Conservation (phyloP, 2,888 invertebrate genomes). For the Panzeria rudis region DNA sequence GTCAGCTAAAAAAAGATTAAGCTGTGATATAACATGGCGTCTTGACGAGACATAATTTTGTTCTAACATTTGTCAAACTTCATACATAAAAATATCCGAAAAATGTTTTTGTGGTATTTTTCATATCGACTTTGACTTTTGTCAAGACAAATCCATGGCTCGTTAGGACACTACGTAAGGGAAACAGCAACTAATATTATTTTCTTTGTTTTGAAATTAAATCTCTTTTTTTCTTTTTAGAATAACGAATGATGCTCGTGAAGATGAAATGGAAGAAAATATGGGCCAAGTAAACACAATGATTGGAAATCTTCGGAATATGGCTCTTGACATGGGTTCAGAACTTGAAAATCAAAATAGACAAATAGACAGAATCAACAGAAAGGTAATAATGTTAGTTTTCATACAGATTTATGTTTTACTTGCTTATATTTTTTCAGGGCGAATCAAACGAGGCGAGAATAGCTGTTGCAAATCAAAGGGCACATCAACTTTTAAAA, state of each 20-base stretch:
- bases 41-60: too few relatives aligned
- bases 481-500: conserved; percentile 98
- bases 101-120: too few relatives aligned
- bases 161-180: too few relatives aligned
- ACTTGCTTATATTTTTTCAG: conserved; percentile 81
- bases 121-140: too few relatives aligned
- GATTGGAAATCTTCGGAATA: conserved; percentile 99
- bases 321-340: conserved; percentile 99
- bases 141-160: too few relatives aligned
- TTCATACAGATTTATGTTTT: neutral
- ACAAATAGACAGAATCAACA: conserved; percentile 98
- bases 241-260: conserved; percentile 99
- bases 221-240: conserved; percentile 80
- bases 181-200: too few relatives aligned
- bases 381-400: conserved; percentile 88
- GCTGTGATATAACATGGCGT: too few relatives aligned
- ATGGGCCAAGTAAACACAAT: conserved; percentile 99
- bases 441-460: conserved; percentile 97
- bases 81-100: too few relatives aligned
- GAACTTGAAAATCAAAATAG: conserved; percentile 98
- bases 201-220: neutral
- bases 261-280: conserved; percentile 99
- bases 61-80: too few relatives aligned
- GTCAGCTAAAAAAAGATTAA: too few relatives aligned
- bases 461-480: conserved; percentile 98